Conservation (phyloP, 1,140 invertebrate genomes). For the Druon quercuslanigerum region DNA sequence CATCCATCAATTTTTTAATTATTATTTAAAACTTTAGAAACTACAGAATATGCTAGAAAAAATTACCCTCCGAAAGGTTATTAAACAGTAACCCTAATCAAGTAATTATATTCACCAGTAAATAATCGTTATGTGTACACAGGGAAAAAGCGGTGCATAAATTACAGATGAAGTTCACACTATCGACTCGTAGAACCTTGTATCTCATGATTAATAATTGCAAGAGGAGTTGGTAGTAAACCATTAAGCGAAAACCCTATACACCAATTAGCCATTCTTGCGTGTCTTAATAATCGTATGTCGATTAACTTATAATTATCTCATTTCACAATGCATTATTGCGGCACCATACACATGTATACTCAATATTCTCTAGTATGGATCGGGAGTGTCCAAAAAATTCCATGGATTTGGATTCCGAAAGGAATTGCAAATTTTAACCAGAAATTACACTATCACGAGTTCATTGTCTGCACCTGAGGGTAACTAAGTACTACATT, state of each 20-base stretch:
- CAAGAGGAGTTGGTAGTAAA: not conserved
- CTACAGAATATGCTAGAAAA: not conserved
- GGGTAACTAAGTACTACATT: conserved; percentile 10
- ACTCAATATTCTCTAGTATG: not conserved
- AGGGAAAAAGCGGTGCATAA: not conserved
- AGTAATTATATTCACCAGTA: not conserved
- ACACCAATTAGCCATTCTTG: conserved; percentile 2
- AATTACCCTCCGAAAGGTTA: not conserved
- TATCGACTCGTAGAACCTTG: not conserved
- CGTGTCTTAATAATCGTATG: conserved; percentile 8
- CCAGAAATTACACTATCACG: conserved; percentile 9
- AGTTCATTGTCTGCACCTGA: conserved; percentile 23
- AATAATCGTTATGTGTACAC: not conserved
- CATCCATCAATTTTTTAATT: too few species aligned
- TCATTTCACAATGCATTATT: conserved; percentile 18
- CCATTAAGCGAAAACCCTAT: conserved; percentile 3
- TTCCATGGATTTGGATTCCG: not conserved
- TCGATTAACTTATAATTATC: conserved; percentile 24
- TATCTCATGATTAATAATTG: conserved; percentile 4
- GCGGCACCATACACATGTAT: not conserved
- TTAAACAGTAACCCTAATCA: not conserved
- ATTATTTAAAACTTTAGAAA: not conserved
- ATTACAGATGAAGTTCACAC: conserved; percentile 6
- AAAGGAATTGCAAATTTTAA: too few species aligned
- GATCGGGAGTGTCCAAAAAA: not conserved